A percentile compares a stretch with the other conserved stretches of the same genome.
Conservation (phyloP, 2,888 invertebrate genomes). For the Lasioglossum leucozonium region DNA sequence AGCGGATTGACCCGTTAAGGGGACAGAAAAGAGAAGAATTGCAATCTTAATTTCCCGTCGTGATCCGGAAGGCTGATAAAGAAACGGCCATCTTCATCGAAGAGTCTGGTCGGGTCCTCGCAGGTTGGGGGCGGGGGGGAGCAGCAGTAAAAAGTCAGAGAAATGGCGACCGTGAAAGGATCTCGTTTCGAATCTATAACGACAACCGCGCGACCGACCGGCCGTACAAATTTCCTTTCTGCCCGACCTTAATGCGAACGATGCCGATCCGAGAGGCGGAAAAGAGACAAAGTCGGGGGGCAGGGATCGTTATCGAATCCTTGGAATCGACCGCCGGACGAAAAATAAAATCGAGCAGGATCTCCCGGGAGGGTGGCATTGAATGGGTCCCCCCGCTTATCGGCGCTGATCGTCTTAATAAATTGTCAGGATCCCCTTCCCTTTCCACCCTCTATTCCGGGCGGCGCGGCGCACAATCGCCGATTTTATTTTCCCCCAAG, state of each 20-base stretch:
- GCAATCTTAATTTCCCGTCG: conserved; percentile 60
- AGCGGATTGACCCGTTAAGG: conserved; percentile 56
- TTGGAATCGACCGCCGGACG: conserved; percentile 75
- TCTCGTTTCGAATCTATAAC: conserved; percentile 77
- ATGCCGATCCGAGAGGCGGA: not conserved
- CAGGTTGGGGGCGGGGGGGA: not conserved
- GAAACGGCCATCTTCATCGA: conserved; percentile 63
- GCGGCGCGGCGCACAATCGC: conserved; percentile 40
- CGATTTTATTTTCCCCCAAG: conserved; percentile 51
- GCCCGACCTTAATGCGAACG: conserved; percentile 55
- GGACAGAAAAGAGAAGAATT: conserved; percentile 54
- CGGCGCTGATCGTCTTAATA: conserved; percentile 78
- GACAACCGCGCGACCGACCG: conserved; percentile 66
- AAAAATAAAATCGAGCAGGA: conserved; percentile 76
- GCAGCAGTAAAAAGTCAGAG: not conserved
- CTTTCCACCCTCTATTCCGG: conserved; percentile 56
- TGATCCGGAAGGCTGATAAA: conserved; percentile 65
- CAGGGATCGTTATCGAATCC: conserved; percentile 74
- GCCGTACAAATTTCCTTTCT: conserved; percentile 77
- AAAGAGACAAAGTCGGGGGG: not conserved
- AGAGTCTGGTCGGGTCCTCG: conserved; percentile 33
- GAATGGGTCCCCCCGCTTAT: conserved; percentile 73
- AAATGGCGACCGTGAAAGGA: conserved; percentile 29
- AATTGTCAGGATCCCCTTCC: conserved; percentile 71
- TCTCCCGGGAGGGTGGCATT: conserved; percentile 71